phyloP scores from a whole-genome alignment of 2,888 invertebrate genomes.

The Geophilus truncorum region DNA sequence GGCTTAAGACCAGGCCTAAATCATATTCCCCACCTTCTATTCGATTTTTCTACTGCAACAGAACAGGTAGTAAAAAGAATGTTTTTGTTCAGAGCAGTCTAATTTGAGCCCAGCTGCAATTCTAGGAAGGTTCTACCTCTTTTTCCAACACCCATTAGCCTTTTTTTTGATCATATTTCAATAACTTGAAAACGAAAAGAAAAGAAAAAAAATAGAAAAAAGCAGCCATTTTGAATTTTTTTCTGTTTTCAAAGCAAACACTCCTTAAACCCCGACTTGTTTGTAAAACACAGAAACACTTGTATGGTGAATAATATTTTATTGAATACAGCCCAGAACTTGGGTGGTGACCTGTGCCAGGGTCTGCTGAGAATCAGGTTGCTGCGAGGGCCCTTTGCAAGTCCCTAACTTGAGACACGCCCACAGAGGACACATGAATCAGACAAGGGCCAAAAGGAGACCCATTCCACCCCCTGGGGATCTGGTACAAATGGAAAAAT shows the following conservation, averaged over 20 bases:
- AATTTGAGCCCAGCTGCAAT: slow-evolving; percentile 17
- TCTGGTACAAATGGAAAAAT: not conserved
- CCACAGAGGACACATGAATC: slow-evolving; percentile 23
- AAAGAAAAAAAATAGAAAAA: not conserved
- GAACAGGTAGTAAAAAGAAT: slow-evolving; percentile 19
- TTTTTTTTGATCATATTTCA: not conserved
- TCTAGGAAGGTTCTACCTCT: not conserved
- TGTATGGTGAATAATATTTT: slow-evolving; percentile 11
- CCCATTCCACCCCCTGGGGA: not conserved
- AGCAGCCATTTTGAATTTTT: not conserved
- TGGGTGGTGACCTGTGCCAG: slow-evolving; percentile 9
- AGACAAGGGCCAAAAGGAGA: slow-evolving; percentile 8
- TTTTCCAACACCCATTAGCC: not conserved
- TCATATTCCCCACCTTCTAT: slow-evolving; percentile 15
- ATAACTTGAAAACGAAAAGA: not conserved
- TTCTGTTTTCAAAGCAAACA: not conserved
- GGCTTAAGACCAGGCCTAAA: slow-evolving; percentile 1
- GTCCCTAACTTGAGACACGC: not conserved
- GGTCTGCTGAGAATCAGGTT: not conserved
- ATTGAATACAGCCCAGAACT: not conserved
- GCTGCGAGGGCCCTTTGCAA: not conserved
- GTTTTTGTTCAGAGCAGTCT: slow-evolving; percentile 5
- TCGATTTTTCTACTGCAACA: slow-evolving; percentile 1
- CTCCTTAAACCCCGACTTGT: not conserved
- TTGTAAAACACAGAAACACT: not conserved